These are phyloP conservation scores for Enteromius anoplus DNA, from an alignment of 2,797 vertebrate genomes.

Conservation along the genomic window DNA sequence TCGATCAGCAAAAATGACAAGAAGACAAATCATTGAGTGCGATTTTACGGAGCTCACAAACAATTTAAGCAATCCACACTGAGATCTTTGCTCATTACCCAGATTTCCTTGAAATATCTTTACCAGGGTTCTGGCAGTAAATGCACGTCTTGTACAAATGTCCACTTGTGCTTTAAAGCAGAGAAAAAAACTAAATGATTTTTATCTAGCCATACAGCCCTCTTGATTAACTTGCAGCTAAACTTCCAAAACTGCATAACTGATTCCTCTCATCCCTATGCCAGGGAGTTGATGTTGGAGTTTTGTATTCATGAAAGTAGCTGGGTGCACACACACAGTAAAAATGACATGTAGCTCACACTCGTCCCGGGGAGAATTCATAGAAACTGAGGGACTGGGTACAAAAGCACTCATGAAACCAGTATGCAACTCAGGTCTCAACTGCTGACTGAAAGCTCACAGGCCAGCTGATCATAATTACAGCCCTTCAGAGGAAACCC, in stretches of 20 bases:
- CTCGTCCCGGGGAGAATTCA: background rate
- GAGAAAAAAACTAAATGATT: background rate
- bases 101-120: background rate
- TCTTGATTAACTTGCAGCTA: slow-evolving; percentile 31
- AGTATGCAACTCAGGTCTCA: background rate
- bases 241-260: slow-evolving; percentile 23
- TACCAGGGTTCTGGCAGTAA: background rate
- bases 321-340: background rate
- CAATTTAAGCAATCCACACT: background rate
- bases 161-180: background rate
- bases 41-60: background rate
- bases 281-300: slow-evolving; percentile 26
- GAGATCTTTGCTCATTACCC: background rate
- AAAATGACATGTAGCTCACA: slow-evolving; percentile 29
- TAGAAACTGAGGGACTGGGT: background rate
- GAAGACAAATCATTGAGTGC: background rate
- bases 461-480: slow-evolving; percentile 31
- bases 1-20: background rate
- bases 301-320: slow-evolving; percentile 46
- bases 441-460: slow-evolving; percentile 19
- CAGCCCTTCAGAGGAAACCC: slow-evolving; percentile 33
- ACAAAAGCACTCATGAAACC: slow-evolving; percentile 17
- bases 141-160: background rate
- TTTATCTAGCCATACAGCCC: slow-evolving; percentile 33
- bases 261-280: slow-evolving; percentile 35